Evolutionary conservation across 2,113 vertebrate species (phyloP), one percentile per base, ranked within the genome.

Genomic region (Gnathochromis pfefferi): DNA sequence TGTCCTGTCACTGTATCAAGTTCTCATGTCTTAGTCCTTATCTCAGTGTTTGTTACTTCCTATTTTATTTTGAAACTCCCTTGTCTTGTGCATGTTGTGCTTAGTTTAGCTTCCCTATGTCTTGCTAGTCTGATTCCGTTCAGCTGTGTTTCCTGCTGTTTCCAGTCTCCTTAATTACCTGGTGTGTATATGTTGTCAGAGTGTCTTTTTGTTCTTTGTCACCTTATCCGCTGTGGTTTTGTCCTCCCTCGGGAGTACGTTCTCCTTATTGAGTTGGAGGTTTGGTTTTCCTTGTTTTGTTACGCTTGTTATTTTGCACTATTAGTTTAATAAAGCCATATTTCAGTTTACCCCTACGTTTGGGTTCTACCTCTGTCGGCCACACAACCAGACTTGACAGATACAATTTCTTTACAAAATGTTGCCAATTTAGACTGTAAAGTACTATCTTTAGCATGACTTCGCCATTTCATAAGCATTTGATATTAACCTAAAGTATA

Each of bases 61-160:
- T 58, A 31, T 58, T 58, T 31, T 31, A 58, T 58, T 58, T 58
- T 58, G 55, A 58, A 58, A 58, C 26, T 58, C 55, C 26, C 55
- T 58, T 0, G 55, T 31, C 5, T 31, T 58, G 5, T 31, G 13
- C 0, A 1, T 31, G 13, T 31, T 58, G 7, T 58, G 26, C 13
- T 58, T 58, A 58, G 55, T 4, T 58, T 58, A 6, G 5, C 26
- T 58, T 58, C 26, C 13, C 13, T 58, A 28, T 2, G 55, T 58
- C 55, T 58, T 58, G 0, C 26, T 16, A 58, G 26, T 31, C 55
- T 31, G 55, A 2, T 16, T 58, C 55, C 3, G 0, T 58, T 58
- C 13, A 58, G 26, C 13, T 58, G 26, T 16, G 55, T 58, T 58
- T 16, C 55, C 26, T 31, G 23, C 7, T 58, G 23, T 58, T 58